Base-by-base conservation (phyloP, 2,113 vertebrate genomes). In the Nesogale talazaci region DNA sequence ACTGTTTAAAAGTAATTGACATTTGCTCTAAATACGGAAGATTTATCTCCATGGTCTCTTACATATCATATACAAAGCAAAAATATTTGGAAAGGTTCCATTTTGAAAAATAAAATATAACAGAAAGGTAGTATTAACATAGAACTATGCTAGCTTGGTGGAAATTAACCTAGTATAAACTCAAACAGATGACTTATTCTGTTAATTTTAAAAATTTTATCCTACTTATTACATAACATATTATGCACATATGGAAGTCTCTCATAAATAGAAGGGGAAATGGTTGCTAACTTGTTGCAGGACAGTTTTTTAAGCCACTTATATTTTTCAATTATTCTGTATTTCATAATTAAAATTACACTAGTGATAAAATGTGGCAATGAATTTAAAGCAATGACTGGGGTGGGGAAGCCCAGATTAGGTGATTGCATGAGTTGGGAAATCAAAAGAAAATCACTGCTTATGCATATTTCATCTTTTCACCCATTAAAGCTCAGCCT, bases 361-460 rank as follows among this genome's bases (percentile, higher is more conserved):
- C 63, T 65, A 3, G 25, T 65, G 83, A 52, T 52, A 52, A 6
- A 52, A 52, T 52, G 46, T 52, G 9, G 46, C 46, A 52, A 65
- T 63, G 76, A 81, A 72, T 36, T 76, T 72, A 52, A 83, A 75
- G 42, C 20, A 69, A 69, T 52, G 12, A 2, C 3, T 40, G 16
- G 42, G 36, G 7, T 69, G 20, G 56, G 19, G n/a, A 81, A 29
- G 25, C 83, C 23, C 74, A 38, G 23, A 83, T 59, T 77, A 36
- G 40, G 89, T 74, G 42, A 67, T 65, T 86, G 6, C 0, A 5
- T 56, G 20, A 74, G 42, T 25, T 31, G 80, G 20, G 7, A 7
- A 89, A 83, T 94, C 61, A 92, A 92, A 83, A 36, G 83, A 88
- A 89, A 90, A 83, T 75, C 70, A 52, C 4, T 2, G 12, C 34